Evolutionary conservation across 1,140 invertebrate genomes (phyloP).

Genomic region (Magallana angulata): DNA sequence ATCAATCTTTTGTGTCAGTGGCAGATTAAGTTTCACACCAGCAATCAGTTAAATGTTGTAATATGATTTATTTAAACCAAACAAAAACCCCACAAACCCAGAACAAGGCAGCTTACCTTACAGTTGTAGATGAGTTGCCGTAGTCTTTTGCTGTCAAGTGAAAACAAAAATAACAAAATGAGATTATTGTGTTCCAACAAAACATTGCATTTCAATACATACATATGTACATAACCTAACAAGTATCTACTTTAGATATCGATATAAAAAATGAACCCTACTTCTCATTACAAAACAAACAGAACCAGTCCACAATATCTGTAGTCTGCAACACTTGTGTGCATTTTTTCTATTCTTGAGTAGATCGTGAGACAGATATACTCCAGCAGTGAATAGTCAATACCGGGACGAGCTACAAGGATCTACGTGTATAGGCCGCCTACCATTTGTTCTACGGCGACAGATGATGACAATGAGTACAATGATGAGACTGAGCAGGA

Average conservation of each 20-base stretch:
- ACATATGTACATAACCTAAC: not conserved
- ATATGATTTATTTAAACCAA: not conserved
- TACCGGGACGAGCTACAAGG: no score
- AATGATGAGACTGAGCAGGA: conserved; percentile 68
- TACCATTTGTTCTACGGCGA: conserved; percentile 54
- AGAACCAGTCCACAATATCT: not conserved
- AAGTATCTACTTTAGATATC: not conserved
- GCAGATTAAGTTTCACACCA: not conserved
- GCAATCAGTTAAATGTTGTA: not conserved
- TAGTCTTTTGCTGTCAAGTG: conserved; percentile 62
- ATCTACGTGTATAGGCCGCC: no score
- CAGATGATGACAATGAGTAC: conserved; percentile 71
- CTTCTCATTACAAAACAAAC: not conserved
- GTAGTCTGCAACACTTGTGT: not conserved
- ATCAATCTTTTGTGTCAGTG: not conserved
- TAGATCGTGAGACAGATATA: no score
- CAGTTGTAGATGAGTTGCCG: conserved; percentile 6
- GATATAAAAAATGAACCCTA: not conserved
- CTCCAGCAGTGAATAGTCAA: no score
- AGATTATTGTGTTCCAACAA: not conserved
- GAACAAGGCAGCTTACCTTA: not conserved
- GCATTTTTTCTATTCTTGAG: no score
- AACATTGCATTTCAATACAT: not conserved
- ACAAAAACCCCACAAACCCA: not conserved
- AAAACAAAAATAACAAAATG: conserved; percentile 38